These are phyloP conservation scores for Bombus polaris DNA, from an alignment of 1,140 invertebrate genomes.

Conservation along the genomic window DNA sequence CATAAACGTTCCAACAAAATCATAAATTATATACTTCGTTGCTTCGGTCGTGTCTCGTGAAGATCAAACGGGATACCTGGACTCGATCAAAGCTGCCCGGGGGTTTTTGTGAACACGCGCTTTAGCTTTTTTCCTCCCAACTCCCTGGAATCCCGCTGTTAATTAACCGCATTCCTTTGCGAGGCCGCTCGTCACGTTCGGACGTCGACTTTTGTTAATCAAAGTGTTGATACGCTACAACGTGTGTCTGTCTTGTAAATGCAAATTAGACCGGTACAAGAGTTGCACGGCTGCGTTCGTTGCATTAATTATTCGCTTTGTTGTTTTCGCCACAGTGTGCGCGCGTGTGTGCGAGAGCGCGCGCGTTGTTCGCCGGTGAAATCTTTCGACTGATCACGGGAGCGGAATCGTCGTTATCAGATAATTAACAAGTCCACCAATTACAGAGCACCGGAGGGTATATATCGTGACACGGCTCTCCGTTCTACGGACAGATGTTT, in stretches of 20 bases:
- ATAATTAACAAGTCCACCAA: conserved; percentile 64
- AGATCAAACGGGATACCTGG: conserved; percentile 38
- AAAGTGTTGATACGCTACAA: conserved; percentile 33
- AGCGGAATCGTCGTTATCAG: conserved; percentile 56
- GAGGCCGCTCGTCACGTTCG: background rate
- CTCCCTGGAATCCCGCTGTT: background rate
- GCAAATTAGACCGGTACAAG: conserved; percentile 47
- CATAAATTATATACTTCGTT: conserved; percentile 59
- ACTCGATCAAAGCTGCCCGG: conserved; percentile 38
- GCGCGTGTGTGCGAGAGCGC: background rate
- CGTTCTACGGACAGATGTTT: conserved; percentile 23
- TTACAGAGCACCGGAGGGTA: conserved; percentile 38
- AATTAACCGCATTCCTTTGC: conserved; percentile 46
- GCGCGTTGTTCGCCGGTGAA: conserved; percentile 6
- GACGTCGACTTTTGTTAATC: conserved; percentile 39
- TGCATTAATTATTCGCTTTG: conserved; percentile 57
- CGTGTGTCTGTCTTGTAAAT: conserved; percentile 32
- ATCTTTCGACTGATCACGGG: conserved; percentile 48
- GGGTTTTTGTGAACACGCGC: background rate
- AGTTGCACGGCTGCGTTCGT: conserved; percentile 6
- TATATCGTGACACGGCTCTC: background rate
- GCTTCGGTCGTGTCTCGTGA: conserved; percentile 19
- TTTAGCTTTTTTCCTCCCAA: background rate
- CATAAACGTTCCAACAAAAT: conserved; percentile 55
- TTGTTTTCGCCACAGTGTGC: conserved; percentile 8